These are phyloP conservation scores for Rhimphoctona megacephalus DNA, from an alignment of 2,888 invertebrate genomes.

Conservation along the genomic window DNA sequence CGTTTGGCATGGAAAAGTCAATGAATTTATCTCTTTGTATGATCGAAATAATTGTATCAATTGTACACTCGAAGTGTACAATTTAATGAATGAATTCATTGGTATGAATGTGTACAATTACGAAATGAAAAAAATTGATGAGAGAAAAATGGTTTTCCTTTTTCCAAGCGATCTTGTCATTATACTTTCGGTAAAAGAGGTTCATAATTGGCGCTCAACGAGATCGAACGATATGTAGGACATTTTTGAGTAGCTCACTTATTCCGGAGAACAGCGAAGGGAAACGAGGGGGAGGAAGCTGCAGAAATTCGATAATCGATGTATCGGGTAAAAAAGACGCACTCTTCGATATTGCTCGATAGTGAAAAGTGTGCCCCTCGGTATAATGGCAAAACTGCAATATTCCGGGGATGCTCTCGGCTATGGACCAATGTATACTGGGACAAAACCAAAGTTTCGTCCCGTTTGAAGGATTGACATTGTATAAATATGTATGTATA, in stretches of 20 bases:
- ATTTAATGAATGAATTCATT: too few species aligned
- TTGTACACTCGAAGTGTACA: background rate
- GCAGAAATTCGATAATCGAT: conserved; percentile 49
- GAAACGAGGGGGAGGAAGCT: background rate
- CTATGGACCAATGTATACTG: conserved; percentile 33
- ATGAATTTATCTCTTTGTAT: background rate
- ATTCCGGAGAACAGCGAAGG: background rate
- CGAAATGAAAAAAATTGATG: background rate
- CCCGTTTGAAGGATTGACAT: conserved; percentile 56
- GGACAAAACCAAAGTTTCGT: conserved; percentile 34
- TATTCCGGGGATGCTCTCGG: conserved; percentile 13
- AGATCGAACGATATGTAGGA: background rate
- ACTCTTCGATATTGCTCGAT: conserved; percentile 45
- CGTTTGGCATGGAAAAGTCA: background rate
- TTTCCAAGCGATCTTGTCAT: background rate
- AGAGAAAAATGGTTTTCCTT: background rate
- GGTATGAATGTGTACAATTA: background rate
- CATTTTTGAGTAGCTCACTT: conserved; percentile 20
- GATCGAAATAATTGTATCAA: background rate
- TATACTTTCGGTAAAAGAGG: background rate
- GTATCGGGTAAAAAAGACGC: conserved; percentile 21
- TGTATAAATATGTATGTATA: conserved; percentile 57
- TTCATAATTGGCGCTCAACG: background rate
- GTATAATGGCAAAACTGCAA: conserved; percentile 32
- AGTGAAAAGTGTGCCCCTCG: conserved; percentile 16